Conservation (phyloP, 2,797 vertebrate species). For the Aldrovandia affinis region DNA sequence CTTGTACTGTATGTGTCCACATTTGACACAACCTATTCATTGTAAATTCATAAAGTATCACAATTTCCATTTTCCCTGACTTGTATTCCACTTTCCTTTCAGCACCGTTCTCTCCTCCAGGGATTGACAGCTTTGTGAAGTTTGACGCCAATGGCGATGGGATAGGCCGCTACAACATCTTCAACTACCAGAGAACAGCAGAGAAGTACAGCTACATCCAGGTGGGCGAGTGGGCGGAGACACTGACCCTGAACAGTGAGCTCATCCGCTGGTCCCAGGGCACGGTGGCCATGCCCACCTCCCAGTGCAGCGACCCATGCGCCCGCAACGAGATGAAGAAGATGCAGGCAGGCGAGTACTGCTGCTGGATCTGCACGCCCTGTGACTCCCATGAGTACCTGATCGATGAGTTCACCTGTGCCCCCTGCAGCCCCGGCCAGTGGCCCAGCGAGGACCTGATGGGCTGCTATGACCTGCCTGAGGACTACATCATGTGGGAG, state of each 20-base stretch:
- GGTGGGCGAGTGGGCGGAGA: slow-evolving; percentile 95
- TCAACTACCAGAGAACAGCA: slow-evolving; percentile 87
- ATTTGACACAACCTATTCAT: background rate
- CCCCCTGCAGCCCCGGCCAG: slow-evolving; percentile 88
- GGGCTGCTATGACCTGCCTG: slow-evolving; percentile 91
- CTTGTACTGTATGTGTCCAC: background rate
- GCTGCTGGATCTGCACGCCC: slow-evolving; percentile 99
- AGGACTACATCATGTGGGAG: slow-evolving; percentile 98
- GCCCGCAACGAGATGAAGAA: slow-evolving; percentile 98
- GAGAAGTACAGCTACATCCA: slow-evolving; percentile 88
- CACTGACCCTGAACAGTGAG: slow-evolving; percentile 81
- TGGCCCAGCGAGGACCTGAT: slow-evolving; percentile 91
- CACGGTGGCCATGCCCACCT: slow-evolving; percentile 83
- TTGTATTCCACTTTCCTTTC: slow-evolving; percentile 32
- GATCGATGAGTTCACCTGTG: slow-evolving; percentile 93
- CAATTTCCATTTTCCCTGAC: slow-evolving; percentile 20
- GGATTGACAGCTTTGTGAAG: slow-evolving; percentile 87
- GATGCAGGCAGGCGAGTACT: slow-evolving; percentile 98
- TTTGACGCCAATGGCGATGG: slow-evolving; percentile 95
- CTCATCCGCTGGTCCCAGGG: slow-evolving; percentile 91
- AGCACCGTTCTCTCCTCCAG: slow-evolving; percentile 90
- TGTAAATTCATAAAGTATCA: background rate
- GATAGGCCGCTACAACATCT: slow-evolving; percentile 94
- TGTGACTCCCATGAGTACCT: slow-evolving; percentile 93
- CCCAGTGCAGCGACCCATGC: slow-evolving; percentile 97